Conservation (phyloP, 2,888 invertebrate genomes). For the Urechis unicinctus region DNA sequence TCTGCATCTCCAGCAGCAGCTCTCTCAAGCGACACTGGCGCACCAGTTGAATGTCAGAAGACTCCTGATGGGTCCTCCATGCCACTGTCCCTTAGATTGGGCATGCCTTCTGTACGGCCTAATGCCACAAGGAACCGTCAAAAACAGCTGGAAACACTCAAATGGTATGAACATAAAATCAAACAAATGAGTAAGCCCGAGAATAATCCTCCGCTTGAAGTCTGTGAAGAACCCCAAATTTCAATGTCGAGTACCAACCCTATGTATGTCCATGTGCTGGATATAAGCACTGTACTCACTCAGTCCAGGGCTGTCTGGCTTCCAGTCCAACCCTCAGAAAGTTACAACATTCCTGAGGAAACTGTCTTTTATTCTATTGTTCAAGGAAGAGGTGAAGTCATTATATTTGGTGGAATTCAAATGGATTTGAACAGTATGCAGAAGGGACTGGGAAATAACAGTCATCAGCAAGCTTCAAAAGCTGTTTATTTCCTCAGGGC, state of each 20-base stretch:
- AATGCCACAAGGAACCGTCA: conserved; percentile 56
- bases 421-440: conserved; percentile 39
- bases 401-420: conserved; percentile 91
- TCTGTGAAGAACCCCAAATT: conserved; percentile 55
- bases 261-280: conserved; percentile 77
- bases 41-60: not conserved
- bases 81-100: conserved; percentile 9
- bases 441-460: conserved; percentile 17
- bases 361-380: conserved; percentile 83
- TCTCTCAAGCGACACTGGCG: not conserved
- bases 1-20: not conserved
- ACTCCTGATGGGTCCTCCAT: not conserved
- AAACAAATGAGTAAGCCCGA: not conserved
- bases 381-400: conserved; percentile 81
- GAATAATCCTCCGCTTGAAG: not conserved
- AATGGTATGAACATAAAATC: conserved; percentile 56
- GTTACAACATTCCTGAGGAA: conserved; percentile 65
- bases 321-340: conserved; percentile 28
- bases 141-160: conserved; percentile 61
- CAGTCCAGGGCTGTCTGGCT: conserved; percentile 54
- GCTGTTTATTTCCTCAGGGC: too few species aligned
- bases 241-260: conserved; percentile 53
- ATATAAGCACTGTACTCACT: conserved; percentile 59
- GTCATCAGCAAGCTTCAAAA: too few species aligned
- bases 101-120: conserved; percentile 46